These are phyloP conservation scores for Eupristina koningsbergeri DNA, from an alignment of 1,140 invertebrate genomes.

Conservation along the genomic window DNA sequence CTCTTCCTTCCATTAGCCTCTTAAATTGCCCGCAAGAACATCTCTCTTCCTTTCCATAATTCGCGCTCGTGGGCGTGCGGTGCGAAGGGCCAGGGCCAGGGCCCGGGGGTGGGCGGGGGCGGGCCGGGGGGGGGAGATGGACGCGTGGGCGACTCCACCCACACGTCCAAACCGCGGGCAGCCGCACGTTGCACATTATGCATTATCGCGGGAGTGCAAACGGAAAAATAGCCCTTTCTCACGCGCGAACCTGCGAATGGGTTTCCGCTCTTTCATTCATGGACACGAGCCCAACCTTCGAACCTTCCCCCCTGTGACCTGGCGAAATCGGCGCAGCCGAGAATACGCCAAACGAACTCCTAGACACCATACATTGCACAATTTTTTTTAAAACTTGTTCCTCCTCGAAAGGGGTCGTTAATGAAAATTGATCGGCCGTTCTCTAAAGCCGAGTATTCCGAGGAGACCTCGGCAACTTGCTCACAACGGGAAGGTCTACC, in stretches of 20 bases:
- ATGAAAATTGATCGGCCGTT: slow-evolving; percentile 21
- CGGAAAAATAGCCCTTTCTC: slow-evolving; percentile 32
- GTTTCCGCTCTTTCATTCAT: neutral
- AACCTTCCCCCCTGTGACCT: no score
- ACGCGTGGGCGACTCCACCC: neutral
- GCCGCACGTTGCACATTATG: no score
- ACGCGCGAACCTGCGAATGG: neutral
- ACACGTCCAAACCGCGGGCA: neutral
- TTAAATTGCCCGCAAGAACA: slow-evolving; percentile 20
- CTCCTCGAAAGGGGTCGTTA: no score
- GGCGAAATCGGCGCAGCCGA: no score
- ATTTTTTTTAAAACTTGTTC: no score
- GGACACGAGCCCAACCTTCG: neutral
- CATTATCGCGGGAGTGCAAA: slow-evolving; percentile 11
- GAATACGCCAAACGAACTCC: no score
- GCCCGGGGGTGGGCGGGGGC: no score
- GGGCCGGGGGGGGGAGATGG: no score
- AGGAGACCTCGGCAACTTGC: no score
- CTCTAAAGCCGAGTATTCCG: no score
- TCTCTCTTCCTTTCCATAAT: slow-evolving; percentile 36
- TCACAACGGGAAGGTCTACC: no score
- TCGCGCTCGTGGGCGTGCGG: slow-evolving; percentile 36
- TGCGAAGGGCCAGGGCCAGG: neutral
- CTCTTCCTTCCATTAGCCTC: slow-evolving; percentile 13
- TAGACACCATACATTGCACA: no score